Base-by-base conservation (phyloP, 2,113 vertebrate genomes). In the Cyphomyrus plagiostoma region DNA sequence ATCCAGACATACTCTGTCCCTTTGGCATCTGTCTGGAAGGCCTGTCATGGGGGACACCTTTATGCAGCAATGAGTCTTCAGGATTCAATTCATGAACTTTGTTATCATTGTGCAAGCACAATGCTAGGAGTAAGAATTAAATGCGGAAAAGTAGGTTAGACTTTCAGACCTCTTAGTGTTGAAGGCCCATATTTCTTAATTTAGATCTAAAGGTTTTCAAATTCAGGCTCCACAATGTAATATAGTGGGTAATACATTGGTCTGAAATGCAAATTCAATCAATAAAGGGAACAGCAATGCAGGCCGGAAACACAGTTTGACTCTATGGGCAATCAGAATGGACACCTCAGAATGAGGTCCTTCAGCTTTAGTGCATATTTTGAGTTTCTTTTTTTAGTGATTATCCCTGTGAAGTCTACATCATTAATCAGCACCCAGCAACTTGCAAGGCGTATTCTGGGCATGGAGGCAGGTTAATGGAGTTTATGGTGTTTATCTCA, bases 371-470 rank as follows among this genome's bases (percentile, higher is more conserved):
- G 62, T 88, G 56, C 42, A 88, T 21, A 21, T 2, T 92, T 42
- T 4, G 46, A 88, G 19, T 39, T 90, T 70, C 56, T 62, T n/a
- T 89, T 58, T 21, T 88, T 62, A 42, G 45, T 83, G 49, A 52
- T 86, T 52, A 30, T 80, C 35, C 15, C 45, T 84, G 17, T 48
- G 45, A 84, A 84, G 82, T 84, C 39, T 13, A 53, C 49, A 86
- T 94, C 94, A 94, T 95, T 95, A 95, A 95, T 95, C 94, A 95
- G 91, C 74, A 48, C 77, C 52, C 70, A 86, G 91, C 48, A 87
- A 92, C 92, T 53, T 0, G 90, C 91, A 93, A 91, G 91, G 92
- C 90, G 90, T 88, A 88, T 86, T 88, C 90, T 91, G 66, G 88
- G 92, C 88, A 21, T 48, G 74, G 92, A 93, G 82, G 90, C 7